phyloP scores from a whole-genome alignment of 2,888 invertebrate genomes.

The Neocrepidodera transversa region DNA sequence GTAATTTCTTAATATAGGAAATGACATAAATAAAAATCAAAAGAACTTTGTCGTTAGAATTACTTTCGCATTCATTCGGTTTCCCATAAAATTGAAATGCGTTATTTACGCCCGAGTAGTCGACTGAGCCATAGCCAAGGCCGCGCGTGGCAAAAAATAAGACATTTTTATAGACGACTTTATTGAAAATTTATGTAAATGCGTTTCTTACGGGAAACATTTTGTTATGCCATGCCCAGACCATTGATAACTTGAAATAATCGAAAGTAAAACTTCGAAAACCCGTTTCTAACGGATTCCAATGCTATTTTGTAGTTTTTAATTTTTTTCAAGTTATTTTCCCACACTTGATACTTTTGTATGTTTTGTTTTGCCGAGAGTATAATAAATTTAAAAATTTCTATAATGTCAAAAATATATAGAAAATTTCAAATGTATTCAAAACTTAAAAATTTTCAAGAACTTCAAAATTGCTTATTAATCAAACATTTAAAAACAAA shows the following conservation, averaged over 20 bases:
- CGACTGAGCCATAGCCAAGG: conserved; percentile 19
- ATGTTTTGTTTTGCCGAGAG: no score
- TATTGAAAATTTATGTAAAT: conserved; percentile 25
- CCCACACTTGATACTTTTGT: no score
- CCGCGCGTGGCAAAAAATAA: not conserved
- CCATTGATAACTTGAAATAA: conserved; percentile 1
- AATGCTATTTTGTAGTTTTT: no score
- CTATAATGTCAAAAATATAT: no score
- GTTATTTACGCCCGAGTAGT: no score
- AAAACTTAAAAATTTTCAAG: no score
- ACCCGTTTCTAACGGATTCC: not conserved
- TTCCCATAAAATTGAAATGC: not conserved
- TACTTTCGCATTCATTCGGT: not conserved
- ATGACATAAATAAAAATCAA: not conserved
- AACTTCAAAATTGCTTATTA: no score
- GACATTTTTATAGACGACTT: conserved; percentile 21
- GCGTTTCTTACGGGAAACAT: not conserved
- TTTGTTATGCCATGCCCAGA: not conserved
- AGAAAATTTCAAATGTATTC: no score
- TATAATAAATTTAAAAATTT: no score
- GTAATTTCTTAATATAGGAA: not conserved
- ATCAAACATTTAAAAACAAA: no score
- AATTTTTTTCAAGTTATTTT: not conserved
- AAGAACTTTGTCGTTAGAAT: not conserved
- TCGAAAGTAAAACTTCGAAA: not conserved